Evolutionary conservation across 2,797 vertebrate species (phyloP).

Genomic region (Xenopus petersii): DNA sequence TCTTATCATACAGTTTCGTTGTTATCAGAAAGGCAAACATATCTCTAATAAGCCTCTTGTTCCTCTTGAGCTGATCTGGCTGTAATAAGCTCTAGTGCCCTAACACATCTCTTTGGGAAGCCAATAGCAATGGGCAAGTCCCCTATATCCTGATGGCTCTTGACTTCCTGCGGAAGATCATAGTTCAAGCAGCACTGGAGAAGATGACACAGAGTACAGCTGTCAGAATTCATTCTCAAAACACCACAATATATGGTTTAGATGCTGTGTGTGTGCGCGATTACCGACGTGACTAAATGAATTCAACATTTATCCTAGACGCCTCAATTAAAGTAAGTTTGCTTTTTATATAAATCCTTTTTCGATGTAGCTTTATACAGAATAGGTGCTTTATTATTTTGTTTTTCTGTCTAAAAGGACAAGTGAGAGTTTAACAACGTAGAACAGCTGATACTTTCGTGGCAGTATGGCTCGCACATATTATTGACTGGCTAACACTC

Average conservation of each 20-base stretch:
- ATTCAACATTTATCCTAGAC: background rate
- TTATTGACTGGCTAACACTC: background rate
- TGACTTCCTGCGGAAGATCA: background rate
- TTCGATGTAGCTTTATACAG: no score
- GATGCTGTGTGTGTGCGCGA: no score
- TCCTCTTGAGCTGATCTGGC: background rate
- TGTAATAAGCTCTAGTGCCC: background rate
- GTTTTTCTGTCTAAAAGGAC: no score
- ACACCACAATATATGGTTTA: conserved; percentile 1
- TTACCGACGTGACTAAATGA: background rate
- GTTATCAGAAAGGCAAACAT: conserved; percentile 14
- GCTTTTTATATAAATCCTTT: background rate
- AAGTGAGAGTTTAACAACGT: no score
- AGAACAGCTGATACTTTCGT: no score
- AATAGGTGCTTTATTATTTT: no score
- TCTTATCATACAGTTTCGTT: background rate
- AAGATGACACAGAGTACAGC: background rate
- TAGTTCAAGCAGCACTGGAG: background rate
- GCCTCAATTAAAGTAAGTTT: background rate
- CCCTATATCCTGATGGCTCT: background rate
- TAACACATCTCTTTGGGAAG: background rate
- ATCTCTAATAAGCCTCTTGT: background rate
- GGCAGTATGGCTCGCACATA: background rate
- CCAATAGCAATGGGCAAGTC: background rate
- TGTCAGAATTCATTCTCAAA: background rate